Percentiles rank a stretch among this genome's conserved stretches.
phyloP scores from a whole-genome alignment of 2,113 vertebrate species.

The Forbesichthys agassizii region DNA sequence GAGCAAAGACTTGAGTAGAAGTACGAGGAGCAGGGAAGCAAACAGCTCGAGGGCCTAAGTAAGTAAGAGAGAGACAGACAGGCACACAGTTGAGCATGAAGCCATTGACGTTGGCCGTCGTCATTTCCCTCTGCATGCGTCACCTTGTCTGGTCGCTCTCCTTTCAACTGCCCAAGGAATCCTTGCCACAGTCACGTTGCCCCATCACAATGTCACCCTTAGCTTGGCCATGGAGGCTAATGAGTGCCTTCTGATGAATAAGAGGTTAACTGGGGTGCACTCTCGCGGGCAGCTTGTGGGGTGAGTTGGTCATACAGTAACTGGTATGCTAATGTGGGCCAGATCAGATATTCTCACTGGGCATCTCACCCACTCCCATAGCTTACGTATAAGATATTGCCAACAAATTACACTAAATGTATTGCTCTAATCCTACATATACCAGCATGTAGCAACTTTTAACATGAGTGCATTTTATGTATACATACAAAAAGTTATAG shows the following conservation, averaged over 20 bases:
- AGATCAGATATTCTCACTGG: too few species aligned
- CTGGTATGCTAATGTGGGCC: neutral
- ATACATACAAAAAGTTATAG: neutral
- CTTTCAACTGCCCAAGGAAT: conserved; percentile 7
- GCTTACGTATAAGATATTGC: too few species aligned
- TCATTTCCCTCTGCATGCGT: too few species aligned
- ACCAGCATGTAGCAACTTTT: neutral
- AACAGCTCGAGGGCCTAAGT: neutral
- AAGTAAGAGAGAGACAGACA: neutral
- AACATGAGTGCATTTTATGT: neutral
- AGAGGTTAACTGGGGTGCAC: conserved; percentile 51
- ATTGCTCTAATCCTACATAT: too few species aligned
- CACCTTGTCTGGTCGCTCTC: too few species aligned
- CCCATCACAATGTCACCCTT: conserved; percentile 5
- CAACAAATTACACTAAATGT: too few species aligned
- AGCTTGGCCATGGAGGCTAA: conserved; percentile 13
- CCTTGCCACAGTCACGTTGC: conserved; percentile 16
- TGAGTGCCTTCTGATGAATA: conserved; percentile 50
- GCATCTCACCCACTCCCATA: too few species aligned
- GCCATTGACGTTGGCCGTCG: neutral
- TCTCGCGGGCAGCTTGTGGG: conserved; percentile 9
- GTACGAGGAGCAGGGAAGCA: too few species aligned
- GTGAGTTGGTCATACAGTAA: conserved; percentile 14
- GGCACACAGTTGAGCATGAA: neutral
- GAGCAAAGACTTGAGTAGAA: conserved; percentile 20